A percentile compares a stretch with the other conserved stretches of the same genome.
Evolutionary conservation across 2,888 invertebrate species (phyloP).

Genomic region (Spisula solida): DNA sequence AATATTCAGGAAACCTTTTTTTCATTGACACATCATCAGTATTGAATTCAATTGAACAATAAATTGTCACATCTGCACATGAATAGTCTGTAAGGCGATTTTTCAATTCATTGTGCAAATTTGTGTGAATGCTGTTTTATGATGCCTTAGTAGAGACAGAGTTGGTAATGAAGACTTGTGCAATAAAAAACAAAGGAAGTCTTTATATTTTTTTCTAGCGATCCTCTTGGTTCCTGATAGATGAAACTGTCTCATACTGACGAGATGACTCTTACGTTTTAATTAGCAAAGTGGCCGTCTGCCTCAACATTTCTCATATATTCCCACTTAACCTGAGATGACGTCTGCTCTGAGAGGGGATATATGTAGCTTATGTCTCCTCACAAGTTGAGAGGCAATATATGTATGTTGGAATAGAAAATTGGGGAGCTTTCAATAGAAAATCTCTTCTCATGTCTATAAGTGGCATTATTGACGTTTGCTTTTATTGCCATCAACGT

Average conservation of each 20-base stretch:
- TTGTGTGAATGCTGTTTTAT: slow-evolving; percentile 23
- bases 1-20: slow-evolving; percentile 21
- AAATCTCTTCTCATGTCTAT: slow-evolving; percentile 24
- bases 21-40: slow-evolving; percentile 19
- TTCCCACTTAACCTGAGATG: slow-evolving; percentile 28
- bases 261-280: slow-evolving; percentile 27
- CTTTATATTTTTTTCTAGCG: slow-evolving; percentile 3
- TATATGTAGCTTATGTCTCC: slow-evolving; percentile 13
- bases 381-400: slow-evolving; percentile 22
- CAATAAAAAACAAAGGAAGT: slow-evolving; percentile 23
- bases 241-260: slow-evolving; percentile 23
- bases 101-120: slow-evolving; percentile 28
- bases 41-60: slow-evolving; percentile 22
- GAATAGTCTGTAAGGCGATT: slow-evolving; percentile 23
- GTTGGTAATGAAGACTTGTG: neutral
- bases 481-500: slow-evolving; percentile 18
- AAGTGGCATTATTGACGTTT: slow-evolving; percentile 19
- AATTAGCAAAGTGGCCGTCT: slow-evolving; percentile 29
- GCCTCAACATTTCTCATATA: slow-evolving; percentile 21
- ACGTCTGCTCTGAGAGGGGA: slow-evolving; percentile 20
- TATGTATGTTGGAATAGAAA: slow-evolving; percentile 24
- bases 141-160: neutral
- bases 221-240: slow-evolving; percentile 19
- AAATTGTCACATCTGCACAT: slow-evolving; percentile 27
- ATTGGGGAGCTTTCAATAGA: slow-evolving; percentile 20